Evolutionary conservation across 2,797 vertebrate genomes (phyloP).

Genomic region (Sciurus vulgaris): DNA sequence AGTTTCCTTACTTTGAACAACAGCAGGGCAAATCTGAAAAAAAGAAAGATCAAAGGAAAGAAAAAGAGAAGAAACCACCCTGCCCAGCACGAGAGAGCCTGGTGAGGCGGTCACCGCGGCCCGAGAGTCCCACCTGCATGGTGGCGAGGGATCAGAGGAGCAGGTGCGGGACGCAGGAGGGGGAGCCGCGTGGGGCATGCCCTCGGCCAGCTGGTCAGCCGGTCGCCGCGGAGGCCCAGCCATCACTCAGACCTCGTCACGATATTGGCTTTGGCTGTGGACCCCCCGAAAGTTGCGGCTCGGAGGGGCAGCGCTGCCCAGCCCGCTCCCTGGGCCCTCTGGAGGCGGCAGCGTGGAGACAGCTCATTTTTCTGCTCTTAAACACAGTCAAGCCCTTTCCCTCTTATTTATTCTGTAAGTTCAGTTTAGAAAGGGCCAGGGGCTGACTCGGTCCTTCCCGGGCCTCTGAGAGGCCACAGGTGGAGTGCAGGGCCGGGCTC

Average conservation of each 20-base stretch:
- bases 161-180: neutral
- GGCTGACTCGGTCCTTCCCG: constrained; percentile 32
- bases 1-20: neutral
- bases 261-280: constrained; percentile 77
- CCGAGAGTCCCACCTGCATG: accelerated
- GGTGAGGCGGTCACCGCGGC: too few relatives aligned
- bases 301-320: neutral
- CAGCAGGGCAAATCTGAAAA: too few relatives aligned
- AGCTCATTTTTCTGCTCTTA: constrained; percentile 65
- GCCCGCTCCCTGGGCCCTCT: constrained; percentile 30
- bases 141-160: neutral
- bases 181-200: neutral
- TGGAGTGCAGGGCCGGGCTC: neutral
- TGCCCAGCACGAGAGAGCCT: too few relatives aligned
- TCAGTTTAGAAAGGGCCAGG: constrained; percentile 59
- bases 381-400: constrained; percentile 68
- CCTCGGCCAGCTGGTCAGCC: neutral
- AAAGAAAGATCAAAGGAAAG: neutral
- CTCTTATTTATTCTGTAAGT: constrained; percentile 69
- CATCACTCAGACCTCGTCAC: constrained; percentile 56
- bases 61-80: neutral
- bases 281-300: constrained; percentile 59
- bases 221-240: neutral
- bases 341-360: constrained; percentile 21
- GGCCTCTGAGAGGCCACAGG: neutral